Base-by-base conservation (phyloP, 2,888 invertebrate genomes). In the Empis stercorea region DNA sequence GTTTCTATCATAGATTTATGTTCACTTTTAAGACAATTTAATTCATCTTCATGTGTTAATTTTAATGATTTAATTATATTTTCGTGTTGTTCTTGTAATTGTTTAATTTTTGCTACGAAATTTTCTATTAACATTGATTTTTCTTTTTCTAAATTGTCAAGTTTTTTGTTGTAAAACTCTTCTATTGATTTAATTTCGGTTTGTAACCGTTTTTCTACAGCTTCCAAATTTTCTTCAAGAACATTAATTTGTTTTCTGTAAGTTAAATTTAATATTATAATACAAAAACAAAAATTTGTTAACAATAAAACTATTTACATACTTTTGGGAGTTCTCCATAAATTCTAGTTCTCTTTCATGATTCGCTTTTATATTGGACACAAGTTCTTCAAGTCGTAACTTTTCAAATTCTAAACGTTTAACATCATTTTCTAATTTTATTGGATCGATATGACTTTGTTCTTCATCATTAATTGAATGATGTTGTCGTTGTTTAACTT, bases 311-410 rank as follows among this genome's bases (percentile, higher is more conserved):
- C 13, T 10, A n/a, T 2, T 1, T 37, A 51, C 54, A 59, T 50
- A 68, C 69, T 63, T 67, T 48, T 67, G 66, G 2, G 69, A 66
- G 11, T 51, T 57, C 37, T 70, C 66, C n/a, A 70, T 59, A 51
- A 69, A 55, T 40, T 64, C 61, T n/a, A 70, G 61, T 52, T 70
- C 70, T 38, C 62, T 64, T 43, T 69, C 70, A 49, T 68, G 65
- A 54, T 68, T 67, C 5, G 59, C 59, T 47, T 63, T 65, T 46
- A 68, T 61, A 46, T 63, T 68, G 40, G 66, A 60, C 43, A 68
- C 54, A 37, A 68, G 51, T 49, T 70, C 69, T 47, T 70, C 70
- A 34, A 70, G 52, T 2, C 69, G 59, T n/a, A 63, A 49, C 48
- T 68, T 69, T 42, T 70, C 69, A 32, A 68, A 54, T 43, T 63